A percentile compares a stretch with the other conserved stretches of the same genome.
Conservation (phyloP, 2,888 invertebrate genomes). For the Drosophila paranaensis region DNA sequence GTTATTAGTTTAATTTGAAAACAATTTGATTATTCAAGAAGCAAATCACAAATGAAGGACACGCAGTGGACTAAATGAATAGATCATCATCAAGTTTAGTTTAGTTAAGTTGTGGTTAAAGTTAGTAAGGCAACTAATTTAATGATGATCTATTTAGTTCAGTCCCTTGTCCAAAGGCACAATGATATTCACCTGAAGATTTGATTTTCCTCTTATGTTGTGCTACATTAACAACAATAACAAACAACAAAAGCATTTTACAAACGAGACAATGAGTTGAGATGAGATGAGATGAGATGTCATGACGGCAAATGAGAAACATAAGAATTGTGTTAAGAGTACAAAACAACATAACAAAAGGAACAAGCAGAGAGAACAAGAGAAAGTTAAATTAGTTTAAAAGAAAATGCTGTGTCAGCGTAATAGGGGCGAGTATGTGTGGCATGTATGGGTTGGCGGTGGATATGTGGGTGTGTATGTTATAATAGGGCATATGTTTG, state of each 20-base stretch:
- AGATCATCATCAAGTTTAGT: conserved; percentile 13
- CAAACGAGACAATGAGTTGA: conserved; percentile 60
- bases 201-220: conserved; percentile 87
- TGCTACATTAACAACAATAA: conserved; percentile 83
- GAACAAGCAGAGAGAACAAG: conserved; percentile 24
- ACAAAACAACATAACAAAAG: conserved; percentile 14
- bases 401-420: conserved; percentile 25
- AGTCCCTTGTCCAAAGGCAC: conserved; percentile 3
- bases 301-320: conserved; percentile 33
- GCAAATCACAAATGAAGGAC: conserved; percentile 5
- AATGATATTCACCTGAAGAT: conserved; percentile 83
- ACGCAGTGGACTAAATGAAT: conserved; percentile 5
- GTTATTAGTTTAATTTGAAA: conserved; percentile 11
- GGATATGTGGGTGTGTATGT: conserved; percentile 1
- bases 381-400: conserved; percentile 43
- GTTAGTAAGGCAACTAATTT: background rate
- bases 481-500: background rate
- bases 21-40: background rate
- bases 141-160: conserved; percentile 5
- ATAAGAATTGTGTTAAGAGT: conserved; percentile 32
- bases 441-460: background rate
- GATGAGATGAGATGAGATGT: conserved; percentile 26
- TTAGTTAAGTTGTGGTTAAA: background rate
- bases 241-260: conserved; percentile 57
- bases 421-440: background rate